phyloP scores from a whole-genome alignment of 2,888 invertebrate species.

The Baronia brevicornis region DNA sequence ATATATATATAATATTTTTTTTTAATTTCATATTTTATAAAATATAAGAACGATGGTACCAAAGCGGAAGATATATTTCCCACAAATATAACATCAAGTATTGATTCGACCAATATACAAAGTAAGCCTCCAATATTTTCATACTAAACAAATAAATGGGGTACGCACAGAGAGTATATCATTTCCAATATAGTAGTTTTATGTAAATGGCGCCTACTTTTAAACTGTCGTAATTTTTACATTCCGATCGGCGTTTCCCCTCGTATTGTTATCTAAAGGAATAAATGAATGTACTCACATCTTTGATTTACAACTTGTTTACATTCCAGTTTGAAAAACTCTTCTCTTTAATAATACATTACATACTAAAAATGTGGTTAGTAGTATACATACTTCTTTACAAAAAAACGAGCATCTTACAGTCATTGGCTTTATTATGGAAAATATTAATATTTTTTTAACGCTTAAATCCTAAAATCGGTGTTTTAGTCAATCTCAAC shows the following conservation, averaged over 20 bases:
- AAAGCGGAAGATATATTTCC: slow-evolving; percentile 4
- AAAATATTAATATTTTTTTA: no score
- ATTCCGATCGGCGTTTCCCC: slow-evolving; percentile 69
- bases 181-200: slow-evolving; percentile 68
- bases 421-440: no score
- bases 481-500: no score
- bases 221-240: slow-evolving; percentile 75
- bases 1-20: no score
- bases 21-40: no score
- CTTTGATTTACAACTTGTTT: slow-evolving; percentile 59
- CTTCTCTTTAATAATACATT: slow-evolving; percentile 25
- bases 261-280: slow-evolving; percentile 63
- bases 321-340: slow-evolving; percentile 30
- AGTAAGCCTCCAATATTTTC: slow-evolving; percentile 29
- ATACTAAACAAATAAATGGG: slow-evolving; percentile 52
- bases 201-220: slow-evolving; percentile 73
- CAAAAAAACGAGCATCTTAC: no score
- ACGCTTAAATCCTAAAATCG: no score
- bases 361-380: slow-evolving; percentile 18
- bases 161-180: slow-evolving; percentile 47
- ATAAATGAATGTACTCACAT: slow-evolving; percentile 64
- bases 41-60: slow-evolving; percentile 2
- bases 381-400: background rate
- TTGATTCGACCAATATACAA: slow-evolving; percentile 20
- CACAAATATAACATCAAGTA: slow-evolving; percentile 14